These are phyloP conservation scores for Prunella fulvescens DNA, from an alignment of 2,113 vertebrate genomes.

Conservation along the genomic window DNA sequence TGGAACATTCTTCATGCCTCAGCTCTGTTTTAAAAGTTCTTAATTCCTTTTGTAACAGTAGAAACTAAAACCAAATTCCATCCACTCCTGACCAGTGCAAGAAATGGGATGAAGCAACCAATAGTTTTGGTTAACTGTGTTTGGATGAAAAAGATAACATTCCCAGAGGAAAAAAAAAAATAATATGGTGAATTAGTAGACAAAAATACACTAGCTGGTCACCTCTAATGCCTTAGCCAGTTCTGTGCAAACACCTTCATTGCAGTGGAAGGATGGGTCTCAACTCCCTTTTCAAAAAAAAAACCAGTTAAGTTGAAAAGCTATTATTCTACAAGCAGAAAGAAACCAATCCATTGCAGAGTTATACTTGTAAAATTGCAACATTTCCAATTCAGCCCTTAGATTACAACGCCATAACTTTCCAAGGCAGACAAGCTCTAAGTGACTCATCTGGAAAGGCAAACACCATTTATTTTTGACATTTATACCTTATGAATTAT, in stretches of 20 bases:
- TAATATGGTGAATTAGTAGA: not conserved
- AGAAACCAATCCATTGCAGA: not conserved
- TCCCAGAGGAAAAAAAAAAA: not conserved
- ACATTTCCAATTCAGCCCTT: not conserved
- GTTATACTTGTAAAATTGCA: not conserved
- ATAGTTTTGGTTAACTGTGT: not conserved
- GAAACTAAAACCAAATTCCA: not conserved
- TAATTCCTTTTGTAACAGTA: not conserved
- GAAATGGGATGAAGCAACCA: not conserved
- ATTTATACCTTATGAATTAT: conserved; percentile 32
- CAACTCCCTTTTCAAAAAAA: not conserved
- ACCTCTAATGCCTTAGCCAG: not conserved
- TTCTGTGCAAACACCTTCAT: not conserved
- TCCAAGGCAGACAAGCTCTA: not conserved
- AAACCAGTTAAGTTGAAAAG: not conserved
- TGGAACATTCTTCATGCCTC: not conserved
- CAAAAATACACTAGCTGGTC: not conserved
- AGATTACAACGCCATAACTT: not conserved
- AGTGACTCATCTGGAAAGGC: not conserved
- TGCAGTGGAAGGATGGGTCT: not conserved
- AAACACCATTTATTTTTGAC: conserved; percentile 15
- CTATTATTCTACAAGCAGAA: not conserved
- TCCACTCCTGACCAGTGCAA: not conserved
- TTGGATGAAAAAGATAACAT: not conserved
- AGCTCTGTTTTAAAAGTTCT: not conserved